Evolutionary conservation across 2,888 invertebrate genomes (phyloP), one percentile per base, ranked within the genome.

Genomic region (Xanthia togata): DNA sequence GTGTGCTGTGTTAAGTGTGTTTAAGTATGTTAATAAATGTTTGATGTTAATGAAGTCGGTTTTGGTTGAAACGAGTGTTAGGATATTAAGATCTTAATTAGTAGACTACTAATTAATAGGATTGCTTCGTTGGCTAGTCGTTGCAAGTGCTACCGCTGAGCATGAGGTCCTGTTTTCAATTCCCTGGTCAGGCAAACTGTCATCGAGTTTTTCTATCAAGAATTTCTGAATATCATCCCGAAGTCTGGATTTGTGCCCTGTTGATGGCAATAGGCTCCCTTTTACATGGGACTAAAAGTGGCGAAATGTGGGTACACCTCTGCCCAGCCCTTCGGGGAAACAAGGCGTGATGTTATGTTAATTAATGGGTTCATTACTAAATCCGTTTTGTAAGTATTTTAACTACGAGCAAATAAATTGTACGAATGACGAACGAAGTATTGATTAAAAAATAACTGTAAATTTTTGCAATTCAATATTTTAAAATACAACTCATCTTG

Each of bases 21-120:
- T 26, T 74, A 60, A 76, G 77, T 85, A 76, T 73, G 70, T 65
- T 59, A 74, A 76, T 53, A 55, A 60, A 74, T 64, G 53, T 63
- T 78, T 4, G 59, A 64, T 68, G 57, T 73, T 57, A 44, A 74
- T 70, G 23, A 76, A 20, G 26, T 53, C 31, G 2, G 23, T 53
- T 73, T 73, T 64, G 5, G 20, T 47, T 38, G 4, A 44, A 53
- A 53, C 17, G 2, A 53, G 50, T 71, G 41, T 59, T 60, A 20
- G 12, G 53, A 53, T 62, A 73, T 44, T 44, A 44, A 65, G 44
- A 57, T 70, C 38, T 53, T 44, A 11, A 57, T 73, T 50, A n/a
- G 12, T 41, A 9, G 2, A 31, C 12, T 23, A 26, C 11, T 35
- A 57, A 64, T 26, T 20, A 80, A 65, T 47, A 17, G 12, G n/a